phyloP scores from a whole-genome alignment of 2,113 vertebrate genomes.

The Charadrius vociferus region DNA sequence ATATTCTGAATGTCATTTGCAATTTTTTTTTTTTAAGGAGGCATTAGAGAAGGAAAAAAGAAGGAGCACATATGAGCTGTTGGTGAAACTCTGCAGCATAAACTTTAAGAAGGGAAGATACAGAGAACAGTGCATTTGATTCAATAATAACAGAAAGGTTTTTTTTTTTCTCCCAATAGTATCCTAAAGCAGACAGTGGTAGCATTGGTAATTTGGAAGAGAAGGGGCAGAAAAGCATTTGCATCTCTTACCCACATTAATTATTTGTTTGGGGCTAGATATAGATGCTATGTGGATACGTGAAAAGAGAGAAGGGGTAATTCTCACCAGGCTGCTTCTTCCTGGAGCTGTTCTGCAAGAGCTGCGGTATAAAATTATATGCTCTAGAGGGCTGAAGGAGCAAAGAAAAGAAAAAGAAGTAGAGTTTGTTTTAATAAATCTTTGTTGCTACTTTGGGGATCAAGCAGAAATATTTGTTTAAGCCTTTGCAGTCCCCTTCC shows the following conservation, averaged over 20 bases:
- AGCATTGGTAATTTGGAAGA: neutral
- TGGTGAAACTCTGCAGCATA: neutral
- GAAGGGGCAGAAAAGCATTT: neutral
- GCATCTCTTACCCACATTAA: neutral
- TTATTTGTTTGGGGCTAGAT: neutral
- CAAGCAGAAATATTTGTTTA: neutral
- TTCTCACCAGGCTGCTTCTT: neutral
- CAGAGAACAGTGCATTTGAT: neutral
- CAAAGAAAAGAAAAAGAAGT: neutral
- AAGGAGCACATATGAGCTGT: fast-evolving
- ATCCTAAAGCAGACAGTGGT: neutral
- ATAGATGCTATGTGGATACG: neutral
- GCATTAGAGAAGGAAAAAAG: neutral
- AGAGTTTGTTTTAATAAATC: neutral
- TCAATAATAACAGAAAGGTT: neutral
- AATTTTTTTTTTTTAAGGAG: neutral
- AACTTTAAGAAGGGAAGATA: neutral
- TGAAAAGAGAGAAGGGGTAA: neutral
- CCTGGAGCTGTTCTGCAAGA: neutral
- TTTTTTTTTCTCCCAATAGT: neutral
- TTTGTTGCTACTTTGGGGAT: neutral
- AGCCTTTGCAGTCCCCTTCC: neutral
- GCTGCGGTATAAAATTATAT: neutral
- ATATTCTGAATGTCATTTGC: neutral
- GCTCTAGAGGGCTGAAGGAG: neutral